These are phyloP conservation scores for Talpa occidentalis DNA, from an alignment of 2,113 vertebrate genomes.

Conservation along the genomic window DNA sequence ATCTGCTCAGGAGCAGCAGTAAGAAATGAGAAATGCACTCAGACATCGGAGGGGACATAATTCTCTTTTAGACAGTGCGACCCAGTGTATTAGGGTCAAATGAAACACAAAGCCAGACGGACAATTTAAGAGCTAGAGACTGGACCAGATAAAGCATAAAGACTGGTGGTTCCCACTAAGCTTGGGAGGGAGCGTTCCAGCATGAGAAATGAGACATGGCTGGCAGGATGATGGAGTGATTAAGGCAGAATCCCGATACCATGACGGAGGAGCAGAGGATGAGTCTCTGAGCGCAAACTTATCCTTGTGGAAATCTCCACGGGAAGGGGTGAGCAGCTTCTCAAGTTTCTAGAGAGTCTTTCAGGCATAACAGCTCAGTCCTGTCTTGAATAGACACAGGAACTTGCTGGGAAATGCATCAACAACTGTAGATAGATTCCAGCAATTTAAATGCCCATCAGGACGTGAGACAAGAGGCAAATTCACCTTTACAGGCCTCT, in stretches of 20 bases:
- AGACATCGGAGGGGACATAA: slow-evolving; percentile 75
- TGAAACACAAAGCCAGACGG: slow-evolving; percentile 80
- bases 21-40: slow-evolving; percentile 82
- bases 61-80: slow-evolving; percentile 79
- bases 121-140: slow-evolving; percentile 79
- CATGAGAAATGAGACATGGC: slow-evolving; percentile 73
- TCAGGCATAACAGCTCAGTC: slow-evolving; percentile 22
- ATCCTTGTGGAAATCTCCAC: slow-evolving; percentile 74
- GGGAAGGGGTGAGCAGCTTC: slow-evolving; percentile 41
- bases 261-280: slow-evolving; percentile 48
- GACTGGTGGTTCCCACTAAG: slow-evolving; percentile 61
- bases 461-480: slow-evolving; percentile 16
- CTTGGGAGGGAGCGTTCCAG: slow-evolving; percentile 12
- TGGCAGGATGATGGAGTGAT: slow-evolving; percentile 74
- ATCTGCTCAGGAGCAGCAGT: slow-evolving; percentile 80
- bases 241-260: slow-evolving; percentile 58
- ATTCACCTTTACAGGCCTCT: slow-evolving; percentile 10
- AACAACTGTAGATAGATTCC: background rate
- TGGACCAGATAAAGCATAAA: slow-evolving; percentile 74
- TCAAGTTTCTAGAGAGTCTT: slow-evolving; percentile 61
- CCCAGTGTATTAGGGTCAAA: slow-evolving; percentile 81
- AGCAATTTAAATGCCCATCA: background rate
- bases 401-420: slow-evolving; percentile 65
- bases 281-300: slow-evolving; percentile 56
- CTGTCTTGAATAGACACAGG: background rate